Evolutionary conservation across 2,113 vertebrate species (phyloP).

Genomic region (Ameiurus melas): DNA sequence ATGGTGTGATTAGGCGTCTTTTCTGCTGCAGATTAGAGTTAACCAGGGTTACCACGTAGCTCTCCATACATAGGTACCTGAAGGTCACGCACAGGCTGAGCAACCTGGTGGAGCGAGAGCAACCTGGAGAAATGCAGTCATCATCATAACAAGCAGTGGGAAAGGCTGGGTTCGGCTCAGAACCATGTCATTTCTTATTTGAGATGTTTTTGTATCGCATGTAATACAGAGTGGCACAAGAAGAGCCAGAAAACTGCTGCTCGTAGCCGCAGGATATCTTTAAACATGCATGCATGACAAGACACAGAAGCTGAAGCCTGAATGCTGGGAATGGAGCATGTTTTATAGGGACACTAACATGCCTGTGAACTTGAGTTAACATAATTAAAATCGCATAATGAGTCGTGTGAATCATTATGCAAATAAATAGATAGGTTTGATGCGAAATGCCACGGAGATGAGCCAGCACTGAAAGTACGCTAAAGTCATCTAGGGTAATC

Average conservation of each 20-base stretch:
- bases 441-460: conserved; percentile 31
- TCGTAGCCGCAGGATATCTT: conserved; percentile 19
- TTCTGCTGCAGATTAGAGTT: conserved; percentile 27
- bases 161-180: background rate
- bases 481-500: conserved; percentile 22
- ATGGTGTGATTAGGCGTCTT: conserved; percentile 32
- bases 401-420: conserved; percentile 51
- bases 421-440: conserved; percentile 39
- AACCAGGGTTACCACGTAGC: background rate
- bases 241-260: conserved; percentile 18
- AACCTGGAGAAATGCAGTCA: background rate
- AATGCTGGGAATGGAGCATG: conserved; percentile 37
- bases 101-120: too few species aligned
- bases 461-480: conserved; percentile 19
- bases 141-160: background rate
- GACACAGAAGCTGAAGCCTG: conserved; percentile 14
- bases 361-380: conserved; percentile 46
- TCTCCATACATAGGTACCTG: background rate
- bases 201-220: conserved; percentile 9
- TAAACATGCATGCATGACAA: conserved; percentile 4
- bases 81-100: conserved; percentile 14
- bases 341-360: conserved; percentile 29
- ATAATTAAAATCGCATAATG: conserved; percentile 54
- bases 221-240: conserved; percentile 15
- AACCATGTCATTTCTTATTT: conserved; percentile 20